Percentiles rank a stretch among this genome's conserved stretches.
These are phyloP conservation scores for Corella eumyota DNA, from an alignment of 23 tunicate species.

Conservation along the genomic window DNA sequence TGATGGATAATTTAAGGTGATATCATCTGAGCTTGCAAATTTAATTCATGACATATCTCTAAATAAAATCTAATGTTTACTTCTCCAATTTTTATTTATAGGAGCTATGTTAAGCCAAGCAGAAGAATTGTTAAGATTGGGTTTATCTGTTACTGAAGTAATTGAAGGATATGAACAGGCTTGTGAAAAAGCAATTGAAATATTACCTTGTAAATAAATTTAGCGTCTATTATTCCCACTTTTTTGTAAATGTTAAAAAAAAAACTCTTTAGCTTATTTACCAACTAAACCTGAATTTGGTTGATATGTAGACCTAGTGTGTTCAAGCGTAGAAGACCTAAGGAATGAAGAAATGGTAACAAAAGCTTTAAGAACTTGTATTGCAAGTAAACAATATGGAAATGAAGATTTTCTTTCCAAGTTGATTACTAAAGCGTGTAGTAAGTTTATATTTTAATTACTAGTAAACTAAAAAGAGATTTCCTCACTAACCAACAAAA, in stretches of 20 bases:
- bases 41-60: too few species aligned
- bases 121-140: conserved; percentile 95
- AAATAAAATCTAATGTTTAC: too few species aligned
- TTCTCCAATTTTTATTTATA: conserved; percentile 18
- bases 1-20: too few species aligned
- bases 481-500: neutral
- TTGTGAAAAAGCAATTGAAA: conserved; percentile 79
- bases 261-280: too few species aligned
- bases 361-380: conserved; percentile 54
- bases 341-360: conserved; percentile 49
- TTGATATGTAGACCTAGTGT: conserved; percentile 55
- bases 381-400: conserved; percentile 96
- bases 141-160: conserved; percentile 88
- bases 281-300: too few species aligned
- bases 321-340: conserved; percentile 51
- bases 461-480: too few species aligned
- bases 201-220: conserved; percentile 39
- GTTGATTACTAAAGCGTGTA: conserved; percentile 84
- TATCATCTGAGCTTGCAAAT: too few species aligned
- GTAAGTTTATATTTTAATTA: conserved; percentile 19
- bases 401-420: conserved; percentile 92
- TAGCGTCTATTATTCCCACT: neutral
- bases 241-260: neutral
- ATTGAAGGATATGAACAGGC: conserved; percentile 91
- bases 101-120: conserved; percentile 80